A percentile compares a stretch with the other conserved stretches of the same genome.
These are phyloP conservation scores for Melanotaenia maccullochi DNA, from an alignment of 2,797 vertebrate genomes.

Conservation along the genomic window DNA sequence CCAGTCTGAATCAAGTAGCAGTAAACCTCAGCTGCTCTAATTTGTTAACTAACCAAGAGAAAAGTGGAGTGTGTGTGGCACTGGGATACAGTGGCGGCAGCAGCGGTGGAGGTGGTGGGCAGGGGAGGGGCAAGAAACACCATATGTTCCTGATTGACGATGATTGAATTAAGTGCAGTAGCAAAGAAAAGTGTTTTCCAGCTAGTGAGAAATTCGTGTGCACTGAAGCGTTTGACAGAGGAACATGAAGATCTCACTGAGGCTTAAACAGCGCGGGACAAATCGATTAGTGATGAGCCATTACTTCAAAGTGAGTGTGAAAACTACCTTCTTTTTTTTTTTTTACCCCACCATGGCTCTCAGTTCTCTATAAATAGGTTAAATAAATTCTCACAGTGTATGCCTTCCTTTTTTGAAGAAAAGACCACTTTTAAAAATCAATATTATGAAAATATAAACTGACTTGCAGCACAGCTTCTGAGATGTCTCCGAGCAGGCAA, in stretches of 20 bases:
- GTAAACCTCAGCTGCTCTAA: conserved; percentile 81
- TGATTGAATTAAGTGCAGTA: conserved; percentile 75
- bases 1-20: conserved; percentile 63
- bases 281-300: conserved; percentile 75
- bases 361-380: conserved; percentile 25
- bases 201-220: conserved; percentile 54
- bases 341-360: neutral
- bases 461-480: conserved; percentile 38
- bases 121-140: conserved; percentile 38
- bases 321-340: conserved; percentile 14
- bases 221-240: conserved; percentile 62
- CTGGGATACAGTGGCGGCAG: conserved; percentile 27
- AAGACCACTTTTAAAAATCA: conserved; percentile 49
- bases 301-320: conserved; percentile 56
- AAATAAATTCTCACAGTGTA: conserved; percentile 45
- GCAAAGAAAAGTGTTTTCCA: conserved; percentile 57
- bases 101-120: conserved; percentile 22
- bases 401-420: conserved; percentile 36
- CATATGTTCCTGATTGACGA: conserved; percentile 76
- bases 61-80: conserved; percentile 64
- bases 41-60: conserved; percentile 79
- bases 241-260: conserved; percentile 49
- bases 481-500: conserved; percentile 31
- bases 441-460: conserved; percentile 41
- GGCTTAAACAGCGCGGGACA: conserved; percentile 64